A percentile compares a stretch with the other conserved stretches of the same genome.
phyloP scores from a whole-genome alignment of 1,140 invertebrate genomes.

The Caerostris extrusa region DNA sequence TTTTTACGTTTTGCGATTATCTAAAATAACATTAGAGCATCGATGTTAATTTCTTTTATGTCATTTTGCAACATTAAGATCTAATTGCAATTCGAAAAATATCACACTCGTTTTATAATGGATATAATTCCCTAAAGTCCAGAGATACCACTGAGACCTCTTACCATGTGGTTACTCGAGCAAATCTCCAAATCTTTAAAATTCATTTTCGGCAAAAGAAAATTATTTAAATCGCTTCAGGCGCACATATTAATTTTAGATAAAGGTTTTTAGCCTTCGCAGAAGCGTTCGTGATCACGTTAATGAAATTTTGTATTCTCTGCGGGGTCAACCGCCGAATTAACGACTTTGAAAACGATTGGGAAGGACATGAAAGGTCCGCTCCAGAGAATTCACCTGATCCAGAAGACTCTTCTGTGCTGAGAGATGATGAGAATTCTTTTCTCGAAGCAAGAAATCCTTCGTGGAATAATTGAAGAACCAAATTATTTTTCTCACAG shows the following conservation, averaged over 20 bases:
- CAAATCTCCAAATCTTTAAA: neutral
- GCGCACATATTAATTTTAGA: constrained; percentile 28
- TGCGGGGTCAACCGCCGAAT: constrained; percentile 14
- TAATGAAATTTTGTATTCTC: constrained; percentile 37
- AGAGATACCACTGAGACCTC: neutral
- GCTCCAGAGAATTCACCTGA: neutral
- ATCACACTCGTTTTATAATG: neutral
- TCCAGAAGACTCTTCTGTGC: neutral
- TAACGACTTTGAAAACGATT: constrained; percentile 26
- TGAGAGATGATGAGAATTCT: neutral
- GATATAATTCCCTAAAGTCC: neutral
- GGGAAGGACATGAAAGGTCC: neutral
- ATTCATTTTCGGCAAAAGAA: neutral
- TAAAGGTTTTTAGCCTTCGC: constrained; percentile 3
- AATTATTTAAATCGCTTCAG: constrained; percentile 21
- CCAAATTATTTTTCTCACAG: constrained; percentile 17
- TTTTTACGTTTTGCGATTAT: no score
- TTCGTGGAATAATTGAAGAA: constrained; percentile 10
- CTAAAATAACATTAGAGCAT: no score
- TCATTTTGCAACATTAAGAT: neutral
- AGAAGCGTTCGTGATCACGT: constrained; percentile 10
- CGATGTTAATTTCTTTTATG: neutral
- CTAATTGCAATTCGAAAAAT: neutral
- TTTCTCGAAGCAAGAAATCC: neutral
- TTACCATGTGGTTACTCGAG: neutral